These are phyloP conservation scores for Apodemia mormo DNA, from an alignment of 2,888 invertebrate genomes.

Conservation along the genomic window DNA sequence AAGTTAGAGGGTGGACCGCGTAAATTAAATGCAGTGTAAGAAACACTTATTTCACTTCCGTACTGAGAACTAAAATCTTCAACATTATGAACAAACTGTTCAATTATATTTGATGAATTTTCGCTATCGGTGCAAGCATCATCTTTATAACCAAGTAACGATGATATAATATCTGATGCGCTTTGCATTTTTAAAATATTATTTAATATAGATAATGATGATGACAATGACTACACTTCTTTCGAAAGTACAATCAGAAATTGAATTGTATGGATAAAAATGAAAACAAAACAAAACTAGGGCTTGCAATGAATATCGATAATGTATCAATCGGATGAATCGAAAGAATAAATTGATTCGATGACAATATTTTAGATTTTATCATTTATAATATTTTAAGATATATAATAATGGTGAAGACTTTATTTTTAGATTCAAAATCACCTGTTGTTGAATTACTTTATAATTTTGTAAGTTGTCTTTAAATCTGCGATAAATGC, in stretches of 20 bases:
- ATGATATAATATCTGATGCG: slow-evolving; percentile 69
- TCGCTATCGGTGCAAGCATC: slow-evolving; percentile 55
- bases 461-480: no score
- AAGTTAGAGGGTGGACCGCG: slow-evolving; percentile 92
- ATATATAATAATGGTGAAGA: no score
- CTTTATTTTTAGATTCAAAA: no score
- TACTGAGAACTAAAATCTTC: slow-evolving; percentile 94
- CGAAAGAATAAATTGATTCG: no score
- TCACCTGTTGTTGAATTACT: no score
- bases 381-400: no score
- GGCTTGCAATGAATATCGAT: not conserved
- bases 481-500: no score
- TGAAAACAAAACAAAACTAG: not conserved
- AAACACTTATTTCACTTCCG: slow-evolving; percentile 92
- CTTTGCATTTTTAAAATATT: slow-evolving; percentile 60
- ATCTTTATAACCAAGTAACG: slow-evolving; percentile 67
- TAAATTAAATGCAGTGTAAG: slow-evolving; percentile 93
- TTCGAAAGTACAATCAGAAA: not conserved
- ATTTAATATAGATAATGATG: not conserved
- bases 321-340: no score
- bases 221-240: not conserved
- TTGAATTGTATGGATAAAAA: not conserved
- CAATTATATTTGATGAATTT: slow-evolving; percentile 74
- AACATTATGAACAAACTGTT: slow-evolving; percentile 90
- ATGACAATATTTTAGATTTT: no score